Evolutionary conservation across 64 coral and sea anemone species (phyloP), one percentile per base, ranked within the genome.

Genomic region (Exaiptasia diaphana): DNA sequence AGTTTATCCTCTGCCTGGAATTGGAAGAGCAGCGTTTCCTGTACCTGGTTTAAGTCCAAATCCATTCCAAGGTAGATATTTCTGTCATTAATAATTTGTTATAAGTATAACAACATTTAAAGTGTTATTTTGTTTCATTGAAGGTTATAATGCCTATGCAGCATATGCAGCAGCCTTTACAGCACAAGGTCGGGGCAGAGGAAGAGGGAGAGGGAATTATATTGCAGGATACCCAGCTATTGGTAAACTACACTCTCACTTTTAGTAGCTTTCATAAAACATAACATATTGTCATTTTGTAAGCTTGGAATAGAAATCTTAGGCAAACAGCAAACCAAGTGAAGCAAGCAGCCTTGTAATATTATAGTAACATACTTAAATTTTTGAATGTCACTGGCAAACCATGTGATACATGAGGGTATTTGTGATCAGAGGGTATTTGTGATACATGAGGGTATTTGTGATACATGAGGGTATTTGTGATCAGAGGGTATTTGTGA

Each of bases 161-260:
- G 82, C 71, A 28, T 35, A 35, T 24, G 39, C 40, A 73, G 82
- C 82, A 20, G 83, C 84, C 17, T 76, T 78, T 87, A 73, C 84
- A 21, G 59, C 74, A 53, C 84, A 87, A 38, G 75, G 84, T 37
- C 73, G 25, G 42, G 84, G 74, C 9, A 77, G 84, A 69, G 84
- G 84, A 9, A 76, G 75, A 39, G 84, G 84, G 4, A 74, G 84
- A 1, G 84, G 84, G 68, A 62, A 62, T 49, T 87, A 35, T 53
- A 17, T 87, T 25, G 57, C 65, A 40, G 64, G 75, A n/a, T 87
- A 78, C 58, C 84, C 84, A 53, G 69, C 49, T 48, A 54, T 87
- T 73, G 69, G 69, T 73, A 73, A 73, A 40, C 12, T 17, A 18
- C 10, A n/a, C n/a, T n/a, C n/a, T n/a, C n/a, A n/a, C n/a, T n/a